Base-by-base conservation (phyloP, 2,113 vertebrate species). In the Sula dactylatra region DNA sequence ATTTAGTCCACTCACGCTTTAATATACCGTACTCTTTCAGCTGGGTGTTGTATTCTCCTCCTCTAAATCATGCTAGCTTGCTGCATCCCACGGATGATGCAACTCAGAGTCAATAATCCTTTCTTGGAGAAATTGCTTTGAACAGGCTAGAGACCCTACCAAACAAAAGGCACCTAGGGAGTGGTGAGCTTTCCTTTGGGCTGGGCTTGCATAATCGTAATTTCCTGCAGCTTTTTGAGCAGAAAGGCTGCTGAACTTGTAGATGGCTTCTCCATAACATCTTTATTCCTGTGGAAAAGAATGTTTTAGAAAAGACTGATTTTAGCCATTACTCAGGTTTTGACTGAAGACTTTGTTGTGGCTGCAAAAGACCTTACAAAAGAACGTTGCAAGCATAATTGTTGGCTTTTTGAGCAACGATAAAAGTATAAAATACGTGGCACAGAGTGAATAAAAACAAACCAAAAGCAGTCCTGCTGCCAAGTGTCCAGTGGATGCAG, bases 391-490 rank as follows among this genome's bases (percentile, higher is more conserved):
- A n/a, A 94, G 54, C 22, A 42, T n/a, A 87, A 73, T 11, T 72
- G 11, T 15, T 82, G 83, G 56, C 22, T 84, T 89, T 82, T 82
- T 67, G 62, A 94, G 66, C 11, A 9, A 71, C 69, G 77, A 59
- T 45, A 13, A 66, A 94, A 93, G 45, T 87, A 87, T 85, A 73
- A 89, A 88, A 70, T 26, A 34, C 36, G 3, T 49, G 62, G 58
- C 47, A 65, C 25, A 58, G 54, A 18, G 24, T 13, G 73, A 94
- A 89, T 69, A 66, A 91, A 97, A 97, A 77, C 91, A 94, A 94
- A 82, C 31, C 26, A 20, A 61, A 58, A n/a, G 18, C 6, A 2
- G 50, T 85, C 58, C 45, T 54, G 61, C 89, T 95, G 70, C 85
- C 58, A 36, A 58, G 42, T 7, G 36, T 72, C 70, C 94, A 56